phyloP scores from a whole-genome alignment of 2,113 vertebrate species.

The Grallaria varia region DNA sequence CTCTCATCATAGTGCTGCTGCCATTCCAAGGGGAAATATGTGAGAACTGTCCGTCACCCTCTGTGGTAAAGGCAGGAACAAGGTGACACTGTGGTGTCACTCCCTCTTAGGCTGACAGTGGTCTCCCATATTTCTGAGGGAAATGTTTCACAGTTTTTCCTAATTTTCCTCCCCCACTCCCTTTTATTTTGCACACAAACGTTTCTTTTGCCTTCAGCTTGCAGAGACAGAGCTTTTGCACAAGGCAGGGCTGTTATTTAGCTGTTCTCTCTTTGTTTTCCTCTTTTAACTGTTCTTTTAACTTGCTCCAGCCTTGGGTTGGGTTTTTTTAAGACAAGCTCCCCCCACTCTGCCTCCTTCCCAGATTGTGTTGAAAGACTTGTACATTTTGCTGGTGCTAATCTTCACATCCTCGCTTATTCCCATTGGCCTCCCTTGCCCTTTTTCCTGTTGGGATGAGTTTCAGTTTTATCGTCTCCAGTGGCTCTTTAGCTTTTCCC shows the following conservation, averaged over 20 bases:
- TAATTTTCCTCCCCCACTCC: fast-evolving
- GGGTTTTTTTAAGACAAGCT: background rate
- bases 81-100: background rate
- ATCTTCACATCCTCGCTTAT: slow-evolving; percentile 45
- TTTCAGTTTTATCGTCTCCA: slow-evolving; percentile 41
- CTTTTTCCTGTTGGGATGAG: slow-evolving; percentile 8
- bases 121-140: background rate
- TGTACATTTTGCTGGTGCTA: slow-evolving; percentile 10
- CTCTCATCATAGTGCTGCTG: background rate
- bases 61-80: background rate
- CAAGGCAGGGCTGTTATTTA: background rate
- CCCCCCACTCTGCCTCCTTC: background rate
- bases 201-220: background rate
- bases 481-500: slow-evolving; percentile 12
- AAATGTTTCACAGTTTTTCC: background rate
- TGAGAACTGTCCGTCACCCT: background rate
- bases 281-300: background rate
- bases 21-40: background rate
- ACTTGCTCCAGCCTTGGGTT: background rate
- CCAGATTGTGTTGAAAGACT: background rate
- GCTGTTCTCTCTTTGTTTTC: background rate
- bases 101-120: background rate
- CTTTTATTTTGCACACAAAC: background rate
- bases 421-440: background rate
- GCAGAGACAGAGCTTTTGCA: background rate